Evolutionary conservation across 2,797 vertebrate species (phyloP), one percentile per base, ranked within the genome.

Genomic region (Chelon labrosus): DNA sequence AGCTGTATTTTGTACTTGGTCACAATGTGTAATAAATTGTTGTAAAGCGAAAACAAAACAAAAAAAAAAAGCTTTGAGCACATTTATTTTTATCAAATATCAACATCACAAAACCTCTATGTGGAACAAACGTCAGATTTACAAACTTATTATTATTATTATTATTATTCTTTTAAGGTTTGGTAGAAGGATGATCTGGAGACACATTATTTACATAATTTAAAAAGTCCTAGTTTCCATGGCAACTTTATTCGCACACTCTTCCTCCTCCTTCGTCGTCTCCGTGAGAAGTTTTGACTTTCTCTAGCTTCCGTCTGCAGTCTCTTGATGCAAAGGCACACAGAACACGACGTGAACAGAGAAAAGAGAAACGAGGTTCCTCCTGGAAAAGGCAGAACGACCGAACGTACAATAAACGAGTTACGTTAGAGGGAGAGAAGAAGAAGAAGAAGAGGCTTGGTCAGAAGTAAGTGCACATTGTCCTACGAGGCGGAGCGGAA

Each of bases 1-100:
- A 85, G 86, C 84, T 94, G 93, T 95, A 95, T 96, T 96, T 96
- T 95, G 95, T 96, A 96, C 92, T 91, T 93, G 89, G 93, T 93
- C 87, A 93, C 90, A 91, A 93, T 77, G 92, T 94, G 92, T 92
- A 95, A 94, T 94, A 95, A 96, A 96, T 81, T 90, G 92, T 92
- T 94, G 92, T 91, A 92, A 91, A 91, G 85, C 88, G 88, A 79
- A 79, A 73, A 7, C 44, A 79, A 79, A 73, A 7, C 44, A 46
- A 46, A 46, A 8, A 35, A 35, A 8, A 35, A 6, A 35, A 27
- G 22, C 13, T 60, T 86, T 77, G 65, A 83, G 78, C 67, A 85
- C 70, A 65, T 82, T 88, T 85, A 81, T 90, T 90, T 77, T 78
- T 77, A 89, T 89, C 77, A 85, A 88, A 86, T 79, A 56, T 83